These are phyloP conservation scores for Steromphala cineraria DNA, from an alignment of 2,888 invertebrate genomes.

Conservation along the genomic window DNA sequence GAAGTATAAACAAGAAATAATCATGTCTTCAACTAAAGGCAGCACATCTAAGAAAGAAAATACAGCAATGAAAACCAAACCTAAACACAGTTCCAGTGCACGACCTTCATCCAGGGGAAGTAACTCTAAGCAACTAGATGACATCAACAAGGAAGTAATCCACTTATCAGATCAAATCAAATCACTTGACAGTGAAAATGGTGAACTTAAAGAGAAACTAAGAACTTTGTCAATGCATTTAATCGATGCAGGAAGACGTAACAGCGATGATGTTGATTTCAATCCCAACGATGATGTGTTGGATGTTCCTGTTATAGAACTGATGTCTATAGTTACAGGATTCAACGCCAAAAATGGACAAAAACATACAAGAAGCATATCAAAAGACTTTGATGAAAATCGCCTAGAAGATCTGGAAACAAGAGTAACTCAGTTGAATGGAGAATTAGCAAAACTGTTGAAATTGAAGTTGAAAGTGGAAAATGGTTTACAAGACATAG, in stretches of 20 bases:
- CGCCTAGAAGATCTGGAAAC: conserved; percentile 71
- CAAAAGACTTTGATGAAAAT: conserved; percentile 40
- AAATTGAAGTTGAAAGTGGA: conserved; percentile 64
- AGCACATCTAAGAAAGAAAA: neutral
- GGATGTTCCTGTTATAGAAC: conserved; percentile 22
- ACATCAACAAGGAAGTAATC: conserved; percentile 49
- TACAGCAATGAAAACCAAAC: neutral
- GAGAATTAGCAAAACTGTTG: conserved; percentile 66
- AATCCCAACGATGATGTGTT: conserved; percentile 2
- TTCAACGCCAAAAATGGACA: conserved; percentile 11
- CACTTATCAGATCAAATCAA: conserved; percentile 48
- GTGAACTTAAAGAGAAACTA: conserved; percentile 44
- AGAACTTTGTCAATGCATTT: conserved; percentile 46
- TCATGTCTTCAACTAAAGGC: conserved; percentile 1
- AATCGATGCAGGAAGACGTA: conserved; percentile 45
- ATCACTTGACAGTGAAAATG: conserved; percentile 43
- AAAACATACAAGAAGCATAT: neutral
- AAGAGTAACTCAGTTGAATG: conserved; percentile 67
- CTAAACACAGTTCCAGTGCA: neutral
- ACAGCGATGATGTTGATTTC: conserved; percentile 6
- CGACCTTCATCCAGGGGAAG: conserved; percentile 9
- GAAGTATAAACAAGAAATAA: too few relatives aligned
- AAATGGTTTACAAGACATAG: conserved; percentile 63
- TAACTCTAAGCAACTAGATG: conserved; percentile 31
- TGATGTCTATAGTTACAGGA: conserved; percentile 20